Evolutionary conservation across 2,113 vertebrate genomes (phyloP), one percentile per base, ranked within the genome.

Genomic region (Lophius piscatorius): DNA sequence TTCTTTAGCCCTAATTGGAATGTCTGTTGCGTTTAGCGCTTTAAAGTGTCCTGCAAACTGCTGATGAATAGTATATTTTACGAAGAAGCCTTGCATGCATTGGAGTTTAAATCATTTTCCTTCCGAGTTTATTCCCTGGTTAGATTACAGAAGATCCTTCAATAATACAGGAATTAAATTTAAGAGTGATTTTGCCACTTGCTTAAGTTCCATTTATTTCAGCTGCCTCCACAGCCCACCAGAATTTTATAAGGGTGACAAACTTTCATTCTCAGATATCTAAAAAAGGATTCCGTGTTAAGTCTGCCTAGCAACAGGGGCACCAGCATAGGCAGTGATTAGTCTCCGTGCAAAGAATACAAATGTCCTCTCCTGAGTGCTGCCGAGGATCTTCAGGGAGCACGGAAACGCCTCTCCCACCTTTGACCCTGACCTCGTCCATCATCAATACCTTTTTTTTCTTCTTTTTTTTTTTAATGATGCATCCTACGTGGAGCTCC

Each of bases 291-390:
- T 76, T 29, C 38, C 14, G 21, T 49, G 68, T 61, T 42, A 68
- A 77, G 69, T 80, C 73, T 76, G 70, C 85, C 76, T 63, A 44
- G 85, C 73, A 80, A 81, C 73, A 84, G 36, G 28, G 51, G 24
- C 10, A 8, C 42, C 46, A 33, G 50, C 40, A 40, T 36, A 23
- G 33, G 21, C 68, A 72, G 54, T 57, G 74, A 81, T 81, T 57
- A 51, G 41, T 68, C 34, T 17, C 51, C 49, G 17, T 45, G 67
- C 54, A 9, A 16, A 55, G 74, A 86, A 83, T 82, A 71, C 74
- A 72, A 77, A 83, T 74, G 17, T 48, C 40, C 38, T 60, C 28
- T 57, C 59, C 18, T 14, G 49, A 40, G 63, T 34, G 22, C 14
- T 51, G 40, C n/a, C 13, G 26, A 41, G 34, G 47, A 61, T 41